Evolutionary conservation across 2,113 vertebrate species (phyloP), one percentile per base, ranked within the genome.

Genomic region (Poeciliopsis turrubarensis): DNA sequence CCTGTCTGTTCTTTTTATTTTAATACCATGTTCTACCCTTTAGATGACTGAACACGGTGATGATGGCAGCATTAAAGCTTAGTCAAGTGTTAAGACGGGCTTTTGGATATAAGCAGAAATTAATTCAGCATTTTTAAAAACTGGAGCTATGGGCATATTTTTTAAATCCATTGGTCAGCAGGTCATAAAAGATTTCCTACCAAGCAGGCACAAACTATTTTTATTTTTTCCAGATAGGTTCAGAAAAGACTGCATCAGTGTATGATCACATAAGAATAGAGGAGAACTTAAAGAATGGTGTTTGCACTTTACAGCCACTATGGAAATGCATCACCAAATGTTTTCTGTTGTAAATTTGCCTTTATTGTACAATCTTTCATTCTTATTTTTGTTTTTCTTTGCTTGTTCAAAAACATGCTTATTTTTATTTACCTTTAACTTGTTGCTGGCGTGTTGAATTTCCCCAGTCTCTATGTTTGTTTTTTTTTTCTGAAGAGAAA

Each of bases 51-150:
- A 78, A 68, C 71, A 31, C 34, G 75, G 47, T 26, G 19, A 79
- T 68, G 41, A 82, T 41, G 60, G 77, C 68, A 19, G 26, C 44
- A 57, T 72, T 81, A 77, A 81, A 60, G 47, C 69, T 65, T 32
- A 71, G 60, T 60, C 60, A 80, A 86, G 77, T 80, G 75, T 79
- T 73, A 65, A 85, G 78, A 73, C 65, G 68, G 73, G 67, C 70
- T 72, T 86, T 86, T 78, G 71, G 54, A 82, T 64, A 70, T 75
- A 74, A 69, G 73, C 32, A 64, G 54, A 75, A 74, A 85, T 81
- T 64, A 75, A 85, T 81, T 79, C 72, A 37, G 1, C 26, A 74
- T 71, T 75, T 22, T 62, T 17, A 26, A 62, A 64, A 62, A 62
- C 67, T 64, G 64, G 70, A 51, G 70, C 75, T 47, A 61, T 26